Evolutionary conservation across 2,113 vertebrate genomes (phyloP).

Genomic region (Brachirus orientalis): DNA sequence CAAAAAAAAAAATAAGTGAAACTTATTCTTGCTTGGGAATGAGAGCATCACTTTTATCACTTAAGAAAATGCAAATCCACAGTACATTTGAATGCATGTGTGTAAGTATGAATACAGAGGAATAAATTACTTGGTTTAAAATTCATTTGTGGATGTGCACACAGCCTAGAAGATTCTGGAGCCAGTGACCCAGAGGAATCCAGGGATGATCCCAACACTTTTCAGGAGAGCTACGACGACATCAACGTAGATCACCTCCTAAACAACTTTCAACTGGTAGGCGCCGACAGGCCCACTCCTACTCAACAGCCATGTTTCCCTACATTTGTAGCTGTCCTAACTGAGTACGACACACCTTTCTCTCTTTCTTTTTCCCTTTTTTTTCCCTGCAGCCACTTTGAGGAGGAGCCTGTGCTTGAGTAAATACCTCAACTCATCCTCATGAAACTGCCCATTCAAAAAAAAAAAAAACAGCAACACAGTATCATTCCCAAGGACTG

Average conservation of each 20-base stretch:
- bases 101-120: neutral
- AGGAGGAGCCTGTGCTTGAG: constrained; percentile 71
- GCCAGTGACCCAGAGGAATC: constrained; percentile 84
- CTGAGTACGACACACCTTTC: neutral
- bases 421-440: constrained; percentile 75
- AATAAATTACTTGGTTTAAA: too few relatives aligned
- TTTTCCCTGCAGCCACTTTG: constrained; percentile 86
- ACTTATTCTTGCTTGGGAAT: too few relatives aligned
- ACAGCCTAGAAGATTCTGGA: constrained; percentile 86
- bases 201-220: constrained; percentile 81
- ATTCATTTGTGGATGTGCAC: too few relatives aligned
- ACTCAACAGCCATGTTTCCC: neutral
- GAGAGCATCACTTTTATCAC: too few relatives aligned
- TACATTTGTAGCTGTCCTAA: too few relatives aligned
- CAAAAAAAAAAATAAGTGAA: too few relatives aligned
- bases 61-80: neutral
- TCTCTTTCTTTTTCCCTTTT: neutral
- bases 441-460: constrained; percentile 84
- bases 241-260: constrained; percentile 84
- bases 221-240: constrained; percentile 87
- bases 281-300: constrained; percentile 16
- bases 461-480: constrained; percentile 44
- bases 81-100: neutral
- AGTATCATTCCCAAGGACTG: constrained; percentile 83
- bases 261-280: constrained; percentile 87